phyloP scores from a whole-genome alignment of 2,888 invertebrate genomes.

The Allolobophora icterica region DNA sequence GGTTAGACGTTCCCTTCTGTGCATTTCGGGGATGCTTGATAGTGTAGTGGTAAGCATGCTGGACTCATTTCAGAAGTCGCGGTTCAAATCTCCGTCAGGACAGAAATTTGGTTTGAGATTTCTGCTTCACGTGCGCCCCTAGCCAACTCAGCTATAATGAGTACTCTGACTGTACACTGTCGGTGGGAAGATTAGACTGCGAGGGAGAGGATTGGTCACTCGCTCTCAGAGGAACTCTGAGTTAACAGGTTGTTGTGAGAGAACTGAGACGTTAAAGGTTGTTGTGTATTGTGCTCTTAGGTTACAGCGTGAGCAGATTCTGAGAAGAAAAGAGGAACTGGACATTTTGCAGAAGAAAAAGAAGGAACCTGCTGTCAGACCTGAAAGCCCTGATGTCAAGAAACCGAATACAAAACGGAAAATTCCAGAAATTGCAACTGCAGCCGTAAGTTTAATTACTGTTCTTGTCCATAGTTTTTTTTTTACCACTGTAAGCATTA shows the following conservation, averaged over 20 bases:
- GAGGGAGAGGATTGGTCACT: too few species aligned
- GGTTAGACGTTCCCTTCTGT: not conserved
- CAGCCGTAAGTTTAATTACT: not conserved
- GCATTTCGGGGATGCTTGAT: not conserved
- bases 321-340: slow-evolving; percentile 12
- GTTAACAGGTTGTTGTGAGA: too few species aligned
- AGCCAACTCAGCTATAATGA: too few species aligned
- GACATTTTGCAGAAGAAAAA: slow-evolving; percentile 23
- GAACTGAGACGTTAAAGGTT: not conserved
- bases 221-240: not conserved
- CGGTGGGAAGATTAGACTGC: too few species aligned
- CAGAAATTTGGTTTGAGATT: too few species aligned
- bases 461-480: not conserved
- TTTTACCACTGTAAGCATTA: not conserved
- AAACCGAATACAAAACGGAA: not conserved
- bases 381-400: slow-evolving; percentile 18
- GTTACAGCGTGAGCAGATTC: slow-evolving; percentile 19
- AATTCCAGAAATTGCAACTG: slow-evolving; percentile 6
- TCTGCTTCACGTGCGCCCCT: too few species aligned
- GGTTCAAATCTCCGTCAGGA: too few species aligned
- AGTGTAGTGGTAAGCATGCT: too few species aligned
- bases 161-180: too few species aligned
- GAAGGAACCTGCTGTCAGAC: not conserved
- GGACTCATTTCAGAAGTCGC: too few species aligned
- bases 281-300: not conserved